Conservation (phyloP, 2,113 vertebrate species). For the Gorsachius goisagi region DNA sequence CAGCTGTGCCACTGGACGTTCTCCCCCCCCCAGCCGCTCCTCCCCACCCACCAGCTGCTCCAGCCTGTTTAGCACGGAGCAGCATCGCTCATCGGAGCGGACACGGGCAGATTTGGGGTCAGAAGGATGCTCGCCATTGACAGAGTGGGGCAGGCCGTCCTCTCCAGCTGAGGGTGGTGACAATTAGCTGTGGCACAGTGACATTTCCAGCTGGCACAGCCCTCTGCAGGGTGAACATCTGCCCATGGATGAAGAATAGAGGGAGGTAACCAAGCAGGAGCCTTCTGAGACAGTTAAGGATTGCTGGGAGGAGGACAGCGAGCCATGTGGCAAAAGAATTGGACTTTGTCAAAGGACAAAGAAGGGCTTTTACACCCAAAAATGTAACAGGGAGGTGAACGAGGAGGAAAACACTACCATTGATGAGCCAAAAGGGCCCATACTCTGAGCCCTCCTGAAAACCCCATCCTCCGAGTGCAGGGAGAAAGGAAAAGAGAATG, state of each 20-base stretch:
- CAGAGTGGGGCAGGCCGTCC: not conserved
- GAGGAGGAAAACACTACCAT: not conserved
- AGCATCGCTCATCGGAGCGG: rapidly evolving
- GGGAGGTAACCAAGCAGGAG: not conserved
- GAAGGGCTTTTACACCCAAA: not conserved
- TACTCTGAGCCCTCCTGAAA: not conserved
- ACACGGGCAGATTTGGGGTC: not conserved
- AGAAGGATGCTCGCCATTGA: not conserved
- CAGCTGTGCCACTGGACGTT: constrained; percentile 12
- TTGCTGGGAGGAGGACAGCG: not conserved
- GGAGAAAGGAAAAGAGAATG: not conserved
- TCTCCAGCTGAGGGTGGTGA: not conserved
- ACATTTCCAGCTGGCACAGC: constrained; percentile 8
- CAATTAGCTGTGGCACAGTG: not conserved
- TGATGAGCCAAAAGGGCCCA: not conserved
- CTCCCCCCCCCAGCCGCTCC: not conserved
- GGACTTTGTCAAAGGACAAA: not conserved
- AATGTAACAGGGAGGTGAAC: not conserved
- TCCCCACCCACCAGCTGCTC: not conserved
- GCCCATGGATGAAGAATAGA: not conserved
- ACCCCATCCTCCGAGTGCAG: not conserved
- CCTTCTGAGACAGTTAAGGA: not conserved
- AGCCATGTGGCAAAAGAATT: not conserved
- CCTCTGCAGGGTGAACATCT: not conserved
- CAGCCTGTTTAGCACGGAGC: not conserved